Evolutionary conservation across 2,888 invertebrate genomes (phyloP).

Genomic region (Bimastos eiseni): DNA sequence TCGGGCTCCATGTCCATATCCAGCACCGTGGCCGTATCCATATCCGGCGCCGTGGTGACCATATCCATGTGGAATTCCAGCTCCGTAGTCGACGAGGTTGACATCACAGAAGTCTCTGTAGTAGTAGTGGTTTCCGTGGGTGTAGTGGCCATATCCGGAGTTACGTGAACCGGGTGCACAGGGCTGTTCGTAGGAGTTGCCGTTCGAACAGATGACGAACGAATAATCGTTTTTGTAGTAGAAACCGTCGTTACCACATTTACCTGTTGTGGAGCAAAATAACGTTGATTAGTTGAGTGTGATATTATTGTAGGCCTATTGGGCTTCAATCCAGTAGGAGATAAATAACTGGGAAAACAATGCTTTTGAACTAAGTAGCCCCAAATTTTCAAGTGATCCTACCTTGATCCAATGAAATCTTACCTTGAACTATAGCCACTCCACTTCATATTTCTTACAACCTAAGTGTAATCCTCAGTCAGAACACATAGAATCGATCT

Average conservation of each 20-base stretch:
- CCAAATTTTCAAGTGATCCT: too few species aligned
- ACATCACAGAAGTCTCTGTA: conserved; percentile 40
- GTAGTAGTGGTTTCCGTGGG: conserved; percentile 35
- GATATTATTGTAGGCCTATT: not conserved
- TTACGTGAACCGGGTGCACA: conserved; percentile 39
- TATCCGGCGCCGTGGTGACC: conserved; percentile 21
- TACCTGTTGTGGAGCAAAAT: not conserved
- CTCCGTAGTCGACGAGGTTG: conserved; percentile 39
- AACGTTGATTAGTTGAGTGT: not conserved
- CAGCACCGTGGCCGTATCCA: not conserved
- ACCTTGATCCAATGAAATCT: too few species aligned
- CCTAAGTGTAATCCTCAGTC: too few species aligned
- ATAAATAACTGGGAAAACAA: too few species aligned
- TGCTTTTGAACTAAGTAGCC: too few species aligned
- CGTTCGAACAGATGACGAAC: conserved; percentile 37
- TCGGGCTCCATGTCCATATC: conserved; percentile 13
- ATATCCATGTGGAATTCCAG: conserved; percentile 31
- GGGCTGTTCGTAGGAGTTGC: conserved; percentile 37
- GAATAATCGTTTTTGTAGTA: conserved; percentile 28
- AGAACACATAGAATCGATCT: too few species aligned
- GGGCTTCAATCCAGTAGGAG: not conserved
- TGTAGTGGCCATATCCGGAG: conserved; percentile 36
- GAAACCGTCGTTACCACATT: conserved; percentile 35
- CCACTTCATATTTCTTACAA: too few species aligned
- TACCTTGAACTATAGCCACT: too few species aligned